phyloP scores from a whole-genome alignment of 2,797 vertebrate genomes.

The Pteropus rufus region DNA sequence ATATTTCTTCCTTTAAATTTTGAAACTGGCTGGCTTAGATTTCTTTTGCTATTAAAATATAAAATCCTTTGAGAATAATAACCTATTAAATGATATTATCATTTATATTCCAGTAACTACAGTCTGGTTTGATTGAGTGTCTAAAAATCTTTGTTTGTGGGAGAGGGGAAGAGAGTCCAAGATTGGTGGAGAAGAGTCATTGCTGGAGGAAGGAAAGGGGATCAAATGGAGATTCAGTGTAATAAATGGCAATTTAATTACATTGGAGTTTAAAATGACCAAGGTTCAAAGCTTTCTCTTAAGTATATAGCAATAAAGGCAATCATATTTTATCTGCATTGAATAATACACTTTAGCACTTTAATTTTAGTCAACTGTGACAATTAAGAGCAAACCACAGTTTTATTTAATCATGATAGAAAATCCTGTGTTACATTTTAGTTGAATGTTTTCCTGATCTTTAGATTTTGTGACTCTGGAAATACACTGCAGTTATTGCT shows the following conservation, averaged over 20 bases:
- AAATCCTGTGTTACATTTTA: conserved; percentile 5
- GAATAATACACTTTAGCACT: neutral
- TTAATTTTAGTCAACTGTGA: neutral
- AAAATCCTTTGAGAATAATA: neutral
- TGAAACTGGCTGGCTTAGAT: neutral
- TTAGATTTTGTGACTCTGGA: conserved; percentile 40
- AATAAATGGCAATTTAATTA: neutral
- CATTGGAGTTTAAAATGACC: neutral
- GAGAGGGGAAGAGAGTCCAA: neutral
- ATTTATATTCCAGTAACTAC: neutral
- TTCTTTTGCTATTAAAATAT: conserved; percentile 35
- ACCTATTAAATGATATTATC: neutral
- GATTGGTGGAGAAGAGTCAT: neutral
- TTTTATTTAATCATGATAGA: neutral
- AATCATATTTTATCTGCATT: neutral
- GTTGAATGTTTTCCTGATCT: conserved; percentile 6
- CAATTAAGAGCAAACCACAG: neutral
- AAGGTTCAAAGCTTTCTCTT: neutral
- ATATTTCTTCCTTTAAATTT: conserved; percentile 2
- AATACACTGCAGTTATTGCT: neutral
- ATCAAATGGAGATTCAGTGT: neutral
- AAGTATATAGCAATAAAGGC: neutral
- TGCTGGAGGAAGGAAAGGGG: neutral
- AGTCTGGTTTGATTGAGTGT: neutral
- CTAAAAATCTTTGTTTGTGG: neutral